Base-by-base conservation (phyloP, 2,113 vertebrate genomes). In the Carassius gibelio region DNA sequence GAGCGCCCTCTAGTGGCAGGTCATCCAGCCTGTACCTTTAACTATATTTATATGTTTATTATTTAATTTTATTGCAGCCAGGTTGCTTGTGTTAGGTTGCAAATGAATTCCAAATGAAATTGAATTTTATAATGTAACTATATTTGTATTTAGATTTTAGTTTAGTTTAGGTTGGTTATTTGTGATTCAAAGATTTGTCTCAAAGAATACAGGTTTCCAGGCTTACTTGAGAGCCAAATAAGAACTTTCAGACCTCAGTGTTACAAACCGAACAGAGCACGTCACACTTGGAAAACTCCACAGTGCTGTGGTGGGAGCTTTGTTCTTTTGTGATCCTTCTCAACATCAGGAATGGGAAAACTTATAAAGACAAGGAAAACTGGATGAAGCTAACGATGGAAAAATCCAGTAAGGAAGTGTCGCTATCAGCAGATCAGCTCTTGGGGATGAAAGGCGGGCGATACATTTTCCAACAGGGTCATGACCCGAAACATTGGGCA, bases 241-340 rank as follows among this genome's bases (percentile, higher is more conserved):
- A 23, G 19, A 42, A n/a, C 57, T 42, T 78, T 61, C 19, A 1
- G 3, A 11, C 15, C 75, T 77, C 50, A 55, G 10, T 36, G 26
- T 26, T 36, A 77, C 4, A 36, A 57, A 77, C 17, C 10, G 26
- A 74, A 48, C 38, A 23, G 4, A 48, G 69, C 36, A 42, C 36
- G 45, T n/a, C 19, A 13, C 34, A n/a, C 36, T 72, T 38, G 19
- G 19, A 72, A 42, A 72, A 72, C 21, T 45, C 10, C n/a, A 74
- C 42, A 45, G 38, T n/a, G 5, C n/a, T 23, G 10, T 34, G 3
- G 74, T 19, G 19, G 36, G 7, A 64, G 77, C 34, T 62, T 45
- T 48, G 55, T 78, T 8, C 10, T n/a, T 78, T 23, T 78, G 76
- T 61, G 76, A 71, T 71, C 34, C 42, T 48, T 15, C 42, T 48